These are phyloP conservation scores for Mylabris phalerata DNA, from an alignment of 1,140 invertebrate genomes.

Conservation along the genomic window DNA sequence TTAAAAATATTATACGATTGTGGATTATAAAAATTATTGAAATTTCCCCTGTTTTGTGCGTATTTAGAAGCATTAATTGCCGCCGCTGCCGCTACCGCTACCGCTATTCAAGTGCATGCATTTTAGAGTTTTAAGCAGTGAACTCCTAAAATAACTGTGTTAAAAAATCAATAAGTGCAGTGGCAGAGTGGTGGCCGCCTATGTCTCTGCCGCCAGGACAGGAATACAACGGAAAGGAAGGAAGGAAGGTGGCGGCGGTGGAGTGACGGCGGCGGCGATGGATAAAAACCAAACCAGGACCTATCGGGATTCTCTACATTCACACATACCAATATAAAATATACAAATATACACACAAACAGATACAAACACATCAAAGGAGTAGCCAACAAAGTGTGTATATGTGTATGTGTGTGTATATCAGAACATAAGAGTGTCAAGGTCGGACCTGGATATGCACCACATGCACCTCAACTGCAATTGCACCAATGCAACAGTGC, in stretches of 20 bases:
- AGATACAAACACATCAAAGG: neutral
- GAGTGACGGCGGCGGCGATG: no score
- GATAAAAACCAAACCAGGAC: no score
- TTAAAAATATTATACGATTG: no score
- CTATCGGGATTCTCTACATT: no score
- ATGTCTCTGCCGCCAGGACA: neutral
- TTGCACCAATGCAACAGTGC: constrained; percentile 38
- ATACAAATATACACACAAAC: constrained; percentile 7
- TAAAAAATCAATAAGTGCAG: constrained; percentile 32
- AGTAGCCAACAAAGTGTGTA: constrained; percentile 2
- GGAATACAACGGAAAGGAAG: no score
- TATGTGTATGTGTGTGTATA: constrained; percentile 9
- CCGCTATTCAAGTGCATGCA: constrained; percentile 2
- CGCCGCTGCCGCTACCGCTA: no score
- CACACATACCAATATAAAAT: no score
- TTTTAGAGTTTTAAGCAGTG: constrained; percentile 14
- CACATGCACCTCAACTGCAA: constrained; percentile 30
- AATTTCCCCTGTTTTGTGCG: no score
- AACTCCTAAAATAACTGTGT: constrained; percentile 31
- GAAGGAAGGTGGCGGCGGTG: no score
- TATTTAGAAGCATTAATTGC: no score
- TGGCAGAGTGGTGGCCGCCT: neutral
- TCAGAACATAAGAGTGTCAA: constrained; percentile 37
- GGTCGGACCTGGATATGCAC: constrained; percentile 34
- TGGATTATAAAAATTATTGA: no score